Evolutionary conservation across 2,888 invertebrate genomes (phyloP), one percentile per base, ranked within the genome.

Genomic region (Dynastes hyllus): DNA sequence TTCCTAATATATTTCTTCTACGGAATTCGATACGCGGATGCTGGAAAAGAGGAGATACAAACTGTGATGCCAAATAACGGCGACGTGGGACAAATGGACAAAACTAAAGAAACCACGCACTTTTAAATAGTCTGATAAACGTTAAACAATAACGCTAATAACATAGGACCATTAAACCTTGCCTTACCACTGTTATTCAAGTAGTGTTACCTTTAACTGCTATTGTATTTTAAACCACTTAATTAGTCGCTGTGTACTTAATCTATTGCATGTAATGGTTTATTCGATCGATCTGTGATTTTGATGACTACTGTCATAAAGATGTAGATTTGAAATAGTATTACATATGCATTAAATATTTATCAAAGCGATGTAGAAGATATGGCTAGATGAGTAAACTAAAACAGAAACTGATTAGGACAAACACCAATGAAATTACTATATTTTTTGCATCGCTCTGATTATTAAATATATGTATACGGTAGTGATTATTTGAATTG

Each of bases 1-100:
- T 94, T 96, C 86, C 84, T 93, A 1, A 96, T 98, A 85, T 98
- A 98, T 89, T 95, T 97, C 88, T 88, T 90, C 81, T 98, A 98
- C 86, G 97, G 97, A 65, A 92, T 97, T 78, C 90, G 91, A 58
- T 91, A 97, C 87, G 97, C 97, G 78, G 90, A 91, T 0, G 93
- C 95, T 84, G 91, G 92, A 58, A 79, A 76, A 80, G 79, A 69
- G 32, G 37, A 73, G 11, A 45, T 5, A 16, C 37, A 66, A 66
- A 32, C 27, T 13, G 32, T 29, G 1, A 9, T 32, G 27, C 13
- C 16, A 27, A 61, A 27, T 61, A 66, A 55, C 22, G 55, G 4
- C 4, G 32, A 71, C n/a, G 5, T 11, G 13, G 22, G 51, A 53
- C 50, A 55, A 3, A 1, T 22, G 11, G 58, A 77, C 8, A 77